Evolutionary conservation across 2,113 vertebrate genomes (phyloP), one percentile per base, ranked within the genome.

Genomic region (Nothobranchius furzeri): DNA sequence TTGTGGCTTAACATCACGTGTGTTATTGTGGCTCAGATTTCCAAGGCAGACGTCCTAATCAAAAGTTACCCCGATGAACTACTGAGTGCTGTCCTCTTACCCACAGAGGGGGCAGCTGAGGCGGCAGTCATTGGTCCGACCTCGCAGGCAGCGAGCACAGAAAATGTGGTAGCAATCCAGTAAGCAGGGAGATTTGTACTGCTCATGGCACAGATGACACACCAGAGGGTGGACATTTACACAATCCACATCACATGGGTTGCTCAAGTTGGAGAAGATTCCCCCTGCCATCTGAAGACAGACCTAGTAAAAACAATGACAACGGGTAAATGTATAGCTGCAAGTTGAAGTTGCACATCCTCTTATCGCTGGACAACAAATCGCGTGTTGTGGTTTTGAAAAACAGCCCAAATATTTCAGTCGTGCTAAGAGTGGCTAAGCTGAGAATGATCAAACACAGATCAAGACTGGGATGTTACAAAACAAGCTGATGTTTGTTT

Each of bases 141-240:
- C 95, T 1, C 93, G 90, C 71, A 97, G 87, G 81, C 96, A 98
- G 87, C 90, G 93, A 64, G 95, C 93, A 0, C 96, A 96, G 91
- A 95, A 94, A 86, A 95, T 92, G 87, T 98, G 96, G 90, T 96
- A 97, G 76, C 96, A 98, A 82, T 98, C 96, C 60, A 98, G 86
- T 78, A 98, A 91, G 83, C 96, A 97, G 0, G 95, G 95, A 12
- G 93, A 92, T 79, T 95, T 92, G 71, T 95, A 96, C 77, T 95
- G 95, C 68, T 93, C 90, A 0, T 94, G 94, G 87, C 96, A 98
- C 61, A 98, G 92, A 59, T 93, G 94, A 65, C 96, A 98, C 68
- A 96, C 91, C 57, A 97, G 89, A 0, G 95, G 96, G 89, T 96
- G 96, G 80, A 94, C 88, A 36, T 90, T 93, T 0, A 84, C 82